Conservation (phyloP, 64 coral and sea anemone genomes). For the Montipora sp. region DNA sequence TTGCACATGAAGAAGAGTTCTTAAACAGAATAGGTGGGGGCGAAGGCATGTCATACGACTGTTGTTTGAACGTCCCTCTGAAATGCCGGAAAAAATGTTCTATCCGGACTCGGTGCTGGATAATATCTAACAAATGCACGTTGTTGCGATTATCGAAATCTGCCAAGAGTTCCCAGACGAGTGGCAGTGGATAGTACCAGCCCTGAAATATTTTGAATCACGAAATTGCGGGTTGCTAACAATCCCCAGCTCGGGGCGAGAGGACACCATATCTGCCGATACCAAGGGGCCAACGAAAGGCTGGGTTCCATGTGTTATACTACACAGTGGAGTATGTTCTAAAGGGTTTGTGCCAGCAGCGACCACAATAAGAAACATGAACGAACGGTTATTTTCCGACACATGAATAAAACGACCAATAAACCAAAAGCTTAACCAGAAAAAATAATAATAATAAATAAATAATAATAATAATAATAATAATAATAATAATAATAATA, state of each 20-base stretch:
- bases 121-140: too few species aligned
- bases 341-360: neutral
- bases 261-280: neutral
- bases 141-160: too few species aligned
- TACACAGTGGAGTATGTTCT: too few species aligned
- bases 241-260: neutral
- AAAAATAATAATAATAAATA: neutral
- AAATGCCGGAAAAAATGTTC: neutral
- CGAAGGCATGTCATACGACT: neutral
- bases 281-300: conserved; percentile 8
- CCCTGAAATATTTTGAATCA: conserved; percentile 12
- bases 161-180: neutral
- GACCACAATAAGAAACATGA: neutral
- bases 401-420: neutral
- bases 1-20: too few species aligned
- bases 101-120: too few species aligned
- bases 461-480: too few species aligned
- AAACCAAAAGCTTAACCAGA: neutral
- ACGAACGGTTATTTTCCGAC: neutral
- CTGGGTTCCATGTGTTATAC: conserved; percentile 10
- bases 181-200: neutral
- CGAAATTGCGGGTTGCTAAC: conserved; percentile 4
- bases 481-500: too few species aligned
- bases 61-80: neutral
- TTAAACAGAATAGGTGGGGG: neutral